A percentile compares a stretch with the other conserved stretches of the same genome.
phyloP scores from a whole-genome alignment of 2,888 invertebrate species.

The Harpalus rubripes region DNA sequence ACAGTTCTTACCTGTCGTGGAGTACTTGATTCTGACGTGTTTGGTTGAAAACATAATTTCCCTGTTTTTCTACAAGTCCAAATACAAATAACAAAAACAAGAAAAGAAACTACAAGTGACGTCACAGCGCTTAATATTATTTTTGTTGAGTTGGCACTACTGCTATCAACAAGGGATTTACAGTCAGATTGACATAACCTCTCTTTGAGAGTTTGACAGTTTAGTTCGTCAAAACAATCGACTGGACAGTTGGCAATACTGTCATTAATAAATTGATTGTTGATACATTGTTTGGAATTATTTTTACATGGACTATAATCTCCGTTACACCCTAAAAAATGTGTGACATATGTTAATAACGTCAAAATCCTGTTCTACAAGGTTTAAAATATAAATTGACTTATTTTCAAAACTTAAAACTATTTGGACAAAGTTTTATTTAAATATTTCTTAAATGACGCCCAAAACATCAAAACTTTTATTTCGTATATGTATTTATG shows the following conservation, averaged over 20 bases:
- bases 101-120: slow-evolving; percentile 77
- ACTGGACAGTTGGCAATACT: slow-evolving; percentile 77
- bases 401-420: too few relatives aligned
- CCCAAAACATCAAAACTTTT: too few relatives aligned
- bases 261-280: slow-evolving; percentile 77
- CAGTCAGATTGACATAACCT: slow-evolving; percentile 66
- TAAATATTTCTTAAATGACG: too few relatives aligned
- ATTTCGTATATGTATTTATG: too few relatives aligned
- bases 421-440: too few relatives aligned
- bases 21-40: not conserved
- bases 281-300: slow-evolving; percentile 75
- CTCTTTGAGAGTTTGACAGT: not conserved
- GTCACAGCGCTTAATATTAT: slow-evolving; percentile 78
- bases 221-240: slow-evolving; percentile 77
- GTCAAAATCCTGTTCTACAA: too few relatives aligned
- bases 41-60: slow-evolving; percentile 77
- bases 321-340: slow-evolving; percentile 70
- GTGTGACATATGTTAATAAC: slow-evolving; percentile 69
- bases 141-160: slow-evolving; percentile 70
- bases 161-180: slow-evolving; percentile 67
- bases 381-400: too few relatives aligned
- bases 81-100: slow-evolving; percentile 78
- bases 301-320: slow-evolving; percentile 71
- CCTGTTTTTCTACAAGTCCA: slow-evolving; percentile 78
- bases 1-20: not conserved